These are phyloP conservation scores for Drosophila planitibia DNA, from an alignment of 2,888 invertebrate genomes.

Conservation along the genomic window DNA sequence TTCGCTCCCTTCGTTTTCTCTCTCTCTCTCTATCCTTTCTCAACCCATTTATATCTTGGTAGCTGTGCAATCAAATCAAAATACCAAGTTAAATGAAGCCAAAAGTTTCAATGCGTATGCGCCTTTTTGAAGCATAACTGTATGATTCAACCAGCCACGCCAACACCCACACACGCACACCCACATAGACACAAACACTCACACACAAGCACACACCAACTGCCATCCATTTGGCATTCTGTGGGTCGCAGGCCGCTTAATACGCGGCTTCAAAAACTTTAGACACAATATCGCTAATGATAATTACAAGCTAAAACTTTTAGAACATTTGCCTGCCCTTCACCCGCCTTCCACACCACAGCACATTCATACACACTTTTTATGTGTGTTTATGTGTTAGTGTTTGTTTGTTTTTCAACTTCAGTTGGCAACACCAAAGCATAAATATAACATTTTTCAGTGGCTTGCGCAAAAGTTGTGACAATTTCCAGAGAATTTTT, in stretches of 20 bases:
- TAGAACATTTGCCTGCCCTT: slow-evolving; percentile 56
- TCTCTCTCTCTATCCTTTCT: background rate
- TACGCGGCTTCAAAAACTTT: slow-evolving; percentile 76
- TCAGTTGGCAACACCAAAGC: slow-evolving; percentile 70
- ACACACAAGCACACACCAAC: slow-evolving; percentile 12
- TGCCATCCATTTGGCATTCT: slow-evolving; percentile 54
- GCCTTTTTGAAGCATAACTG: slow-evolving; percentile 46
- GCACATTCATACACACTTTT: background rate
- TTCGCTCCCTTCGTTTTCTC: background rate
- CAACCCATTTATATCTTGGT: slow-evolving; percentile 2
- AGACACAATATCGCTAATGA: slow-evolving; percentile 82
- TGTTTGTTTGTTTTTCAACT: slow-evolving; percentile 61
- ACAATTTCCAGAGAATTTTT: slow-evolving; percentile 9
- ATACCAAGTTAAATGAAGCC: slow-evolving; percentile 67
- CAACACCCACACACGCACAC: slow-evolving; percentile 4
- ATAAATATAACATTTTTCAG: slow-evolving; percentile 72
- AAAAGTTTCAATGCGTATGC: slow-evolving; percentile 57
- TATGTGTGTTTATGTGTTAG: slow-evolving; percentile 19
- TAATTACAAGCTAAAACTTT: slow-evolving; percentile 79
- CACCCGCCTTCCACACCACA: background rate
- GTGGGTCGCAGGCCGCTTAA: slow-evolving; percentile 57
- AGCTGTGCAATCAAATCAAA: slow-evolving; percentile 66
- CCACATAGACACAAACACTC: slow-evolving; percentile 1
- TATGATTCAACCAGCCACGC: slow-evolving; percentile 19
- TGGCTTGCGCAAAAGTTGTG: slow-evolving; percentile 59